Conservation (phyloP, 2,888 invertebrate genomes). For the Cerceris ruficornis region DNA sequence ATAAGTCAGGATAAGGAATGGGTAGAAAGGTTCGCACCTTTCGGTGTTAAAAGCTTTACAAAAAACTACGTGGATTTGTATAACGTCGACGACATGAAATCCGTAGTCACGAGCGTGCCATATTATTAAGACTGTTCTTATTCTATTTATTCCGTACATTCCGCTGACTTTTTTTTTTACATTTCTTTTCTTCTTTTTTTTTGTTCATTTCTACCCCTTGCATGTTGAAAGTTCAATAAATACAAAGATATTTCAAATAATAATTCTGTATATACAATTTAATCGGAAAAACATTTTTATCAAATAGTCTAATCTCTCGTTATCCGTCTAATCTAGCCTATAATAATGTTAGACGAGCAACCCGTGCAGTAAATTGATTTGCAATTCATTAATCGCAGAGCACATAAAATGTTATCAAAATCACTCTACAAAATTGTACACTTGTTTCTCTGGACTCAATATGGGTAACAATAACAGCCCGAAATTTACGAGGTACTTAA, state of each 20-base stretch:
- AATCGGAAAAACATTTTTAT: constrained; percentile 1
- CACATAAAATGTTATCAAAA: constrained; percentile 44
- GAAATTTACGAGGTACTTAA: constrained; percentile 19
- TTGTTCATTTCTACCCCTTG: constrained; percentile 25
- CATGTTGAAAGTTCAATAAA: constrained; percentile 46
- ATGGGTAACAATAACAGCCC: constrained; percentile 23
- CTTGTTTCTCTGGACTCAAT: background rate
- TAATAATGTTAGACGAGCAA: background rate
- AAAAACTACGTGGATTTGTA: constrained; percentile 67
- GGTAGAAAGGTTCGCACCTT: constrained; percentile 69
- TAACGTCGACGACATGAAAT: constrained; percentile 61
- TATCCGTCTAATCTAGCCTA: background rate
- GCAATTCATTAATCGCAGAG: background rate
- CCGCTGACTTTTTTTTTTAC: background rate
- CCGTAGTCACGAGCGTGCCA: constrained; percentile 67
- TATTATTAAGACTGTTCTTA: constrained; percentile 66
- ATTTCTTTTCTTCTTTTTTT: constrained; percentile 12
- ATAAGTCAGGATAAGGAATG: constrained; percentile 63
- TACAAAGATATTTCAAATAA: constrained; percentile 32
- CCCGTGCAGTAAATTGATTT: constrained; percentile 4
- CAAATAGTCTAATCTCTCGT: constrained; percentile 1
- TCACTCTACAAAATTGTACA: constrained; percentile 28
- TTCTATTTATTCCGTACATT: constrained; percentile 20
- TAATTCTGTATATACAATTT: constrained; percentile 36
- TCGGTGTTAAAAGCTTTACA: constrained; percentile 70